Base-by-base conservation (phyloP, 2,888 invertebrate genomes). In the Eumacrocentrus americanus region DNA sequence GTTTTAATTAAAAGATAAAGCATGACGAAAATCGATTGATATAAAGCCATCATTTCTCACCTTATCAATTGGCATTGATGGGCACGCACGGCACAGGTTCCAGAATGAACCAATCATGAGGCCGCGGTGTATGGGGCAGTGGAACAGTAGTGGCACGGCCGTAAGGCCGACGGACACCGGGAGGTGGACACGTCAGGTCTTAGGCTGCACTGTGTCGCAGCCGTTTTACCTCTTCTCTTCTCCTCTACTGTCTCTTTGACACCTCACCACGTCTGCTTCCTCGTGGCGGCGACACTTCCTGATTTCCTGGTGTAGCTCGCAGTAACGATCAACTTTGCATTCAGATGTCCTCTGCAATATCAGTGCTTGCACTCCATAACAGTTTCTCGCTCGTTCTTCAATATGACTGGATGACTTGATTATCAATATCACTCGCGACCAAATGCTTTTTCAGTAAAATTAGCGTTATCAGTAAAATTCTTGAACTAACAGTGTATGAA, bases 71-170 rank as follows among this genome's bases (percentile, higher is more conserved):
- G 94, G 94, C 93, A 94, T 93, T 85, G 94, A 93, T 83, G 94
- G 95, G 87, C 95, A 95, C 87, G 94, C 93, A 85, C 94, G 91
- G 86, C 95, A 95, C 86, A 95, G 86, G 86, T 94, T 95, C 94
- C 94, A 94, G 87, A 95, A 94, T 87, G 94, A 94, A 85, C 94
- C 94, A 88, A 95, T 94, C 95, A 95, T 95, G 86, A 86, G 87
- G 85, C 75, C 75, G 77, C 71, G 71, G 70, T 78, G 73, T 77
- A 66, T 75, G 72, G 74, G 76, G 77, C 78, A 78, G 78, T 78
- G 74, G 75, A 75, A 73, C 75, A 71, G 70, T 75, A 74, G 72
- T 71, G 70, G 74, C 65, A 77, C 73, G 72, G 72, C 69, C 78
- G 69, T 70, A 60, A 65, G 64, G 68, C 71, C 74, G 70, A 70